These are phyloP conservation scores for Beaufortia kweichowensis DNA, from an alignment of 2,113 vertebrate species.

Conservation along the genomic window DNA sequence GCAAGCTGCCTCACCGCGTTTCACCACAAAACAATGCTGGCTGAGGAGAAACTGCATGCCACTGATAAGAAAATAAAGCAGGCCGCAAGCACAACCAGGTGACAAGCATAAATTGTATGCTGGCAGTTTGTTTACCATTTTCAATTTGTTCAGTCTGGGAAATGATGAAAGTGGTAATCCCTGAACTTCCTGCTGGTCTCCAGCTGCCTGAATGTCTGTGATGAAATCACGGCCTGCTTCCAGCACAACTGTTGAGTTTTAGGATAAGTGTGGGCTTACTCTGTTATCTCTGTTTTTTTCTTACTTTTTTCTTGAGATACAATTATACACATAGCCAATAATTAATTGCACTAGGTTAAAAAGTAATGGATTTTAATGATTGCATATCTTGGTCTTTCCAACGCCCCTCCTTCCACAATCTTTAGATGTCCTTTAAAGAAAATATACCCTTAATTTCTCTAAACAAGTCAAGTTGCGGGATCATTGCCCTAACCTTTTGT, in stretches of 20 bases:
- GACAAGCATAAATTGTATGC: conserved; percentile 75
- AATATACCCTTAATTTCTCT: too few species aligned
- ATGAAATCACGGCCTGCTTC: conserved; percentile 63
- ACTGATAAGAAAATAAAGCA: conserved; percentile 72
- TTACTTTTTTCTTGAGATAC: not conserved
- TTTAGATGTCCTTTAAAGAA: too few species aligned
- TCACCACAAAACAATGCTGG: conserved; percentile 69
- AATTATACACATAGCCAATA: not conserved
- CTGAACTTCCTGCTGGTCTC: conserved; percentile 58
- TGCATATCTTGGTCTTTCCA: conserved; percentile 40
- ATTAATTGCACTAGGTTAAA: not conserved
- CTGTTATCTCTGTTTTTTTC: not conserved
- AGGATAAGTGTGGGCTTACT: conserved; percentile 57
- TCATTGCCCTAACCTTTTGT: conserved; percentile 71
- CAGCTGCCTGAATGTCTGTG: conserved; percentile 55
- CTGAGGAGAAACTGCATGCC: conserved; percentile 68
- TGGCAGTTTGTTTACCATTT: conserved; percentile 68
- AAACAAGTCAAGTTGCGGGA: conserved; percentile 64
- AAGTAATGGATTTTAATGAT: not conserved
- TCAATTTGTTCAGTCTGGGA: conserved; percentile 69
- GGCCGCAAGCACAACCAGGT: conserved; percentile 68
- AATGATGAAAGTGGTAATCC: conserved; percentile 71
- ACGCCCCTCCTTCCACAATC: too few species aligned
- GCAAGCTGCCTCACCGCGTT: conserved; percentile 52
- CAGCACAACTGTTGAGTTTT: conserved; percentile 59